Base-by-base conservation (phyloP, 2,888 invertebrate genomes). In the Drosophila melanosoma region DNA sequence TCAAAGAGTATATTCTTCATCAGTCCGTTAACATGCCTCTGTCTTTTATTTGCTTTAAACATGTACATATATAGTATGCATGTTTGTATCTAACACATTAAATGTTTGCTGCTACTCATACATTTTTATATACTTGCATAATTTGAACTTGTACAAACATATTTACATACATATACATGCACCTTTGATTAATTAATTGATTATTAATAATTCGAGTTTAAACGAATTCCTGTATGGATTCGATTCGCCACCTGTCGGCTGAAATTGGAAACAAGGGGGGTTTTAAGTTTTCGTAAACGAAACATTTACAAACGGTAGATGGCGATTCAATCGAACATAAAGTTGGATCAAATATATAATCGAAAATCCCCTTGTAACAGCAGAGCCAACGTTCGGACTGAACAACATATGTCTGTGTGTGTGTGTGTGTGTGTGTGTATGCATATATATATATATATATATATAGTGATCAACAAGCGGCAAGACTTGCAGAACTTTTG, bases 401-500 rank as follows among this genome's bases (percentile, higher is more conserved):
- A 12, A 15, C 38, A 40, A 40, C 26, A 49, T 4, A 23, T 20
- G 3, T 40, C 23, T 51, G 26, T 7, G 48, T 35, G 58, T 48
- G 38, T 35, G 58, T 48, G 38, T 26, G 2, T 40, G 29, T 51
- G 26, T 7, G 48, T 35, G 53, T 48, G 29, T 32, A 40, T 48
- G 17, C 29, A 53, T 38, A 11, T 20, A 2, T 45, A 10, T 23
- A 7, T 15, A 45, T 15, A 8, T 45, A n/a, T n/a, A n/a, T n/a
- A n/a, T n/a, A n/a, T n/a, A 29, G 35, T 72, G 67, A 77, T 67
- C 63, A 67, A 59, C 38, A 32, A 59, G 62, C 69, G 54, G 59
- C 58, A 51, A 62, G 69, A 26, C 54, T 70, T 58, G 64, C 51
- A 75, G 70, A 79, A 75, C 68, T 61, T 69, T 75, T 64, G 75